These are phyloP conservation scores for Pocota personata DNA, from an alignment of 2,888 invertebrate species.

Conservation along the genomic window DNA sequence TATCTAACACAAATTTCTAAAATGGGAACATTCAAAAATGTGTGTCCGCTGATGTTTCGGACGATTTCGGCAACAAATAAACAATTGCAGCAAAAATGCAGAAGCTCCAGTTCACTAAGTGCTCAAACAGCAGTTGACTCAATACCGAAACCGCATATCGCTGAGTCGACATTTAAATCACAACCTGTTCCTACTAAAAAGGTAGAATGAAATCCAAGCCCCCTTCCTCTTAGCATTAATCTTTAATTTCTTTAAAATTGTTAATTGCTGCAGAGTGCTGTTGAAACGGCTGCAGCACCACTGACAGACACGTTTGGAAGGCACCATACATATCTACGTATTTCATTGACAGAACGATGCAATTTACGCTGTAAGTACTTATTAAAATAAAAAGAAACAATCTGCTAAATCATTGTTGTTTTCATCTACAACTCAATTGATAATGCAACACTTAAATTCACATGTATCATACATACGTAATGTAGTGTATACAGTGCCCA, in stretches of 20 bases:
- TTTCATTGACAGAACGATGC: constrained; percentile 97
- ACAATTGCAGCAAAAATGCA: constrained; percentile 19
- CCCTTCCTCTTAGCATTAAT: no score
- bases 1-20: background rate
- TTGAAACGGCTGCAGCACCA: constrained; percentile 76
- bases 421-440: background rate
- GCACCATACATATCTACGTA: constrained; percentile 95
- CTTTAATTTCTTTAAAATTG: constrained; percentile 25
- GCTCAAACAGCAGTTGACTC: constrained; percentile 19
- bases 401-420: background rate
- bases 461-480: background rate
- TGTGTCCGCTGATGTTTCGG: background rate
- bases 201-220: constrained; percentile 33
- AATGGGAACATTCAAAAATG: constrained; percentile 30
- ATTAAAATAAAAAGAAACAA: background rate
- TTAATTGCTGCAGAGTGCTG: background rate
- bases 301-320: constrained; percentile 94
- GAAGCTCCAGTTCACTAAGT: constrained; percentile 9
- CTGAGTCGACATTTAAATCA: constrained; percentile 1
- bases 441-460: background rate
- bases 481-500: background rate
- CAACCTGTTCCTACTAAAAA: constrained; percentile 41
- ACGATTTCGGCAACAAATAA: constrained; percentile 5
- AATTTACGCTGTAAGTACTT: constrained; percentile 96
- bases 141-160: background rate